These are phyloP conservation scores for Stigmatopora argus DNA, from an alignment of 2,113 vertebrate genomes.

Conservation along the genomic window DNA sequence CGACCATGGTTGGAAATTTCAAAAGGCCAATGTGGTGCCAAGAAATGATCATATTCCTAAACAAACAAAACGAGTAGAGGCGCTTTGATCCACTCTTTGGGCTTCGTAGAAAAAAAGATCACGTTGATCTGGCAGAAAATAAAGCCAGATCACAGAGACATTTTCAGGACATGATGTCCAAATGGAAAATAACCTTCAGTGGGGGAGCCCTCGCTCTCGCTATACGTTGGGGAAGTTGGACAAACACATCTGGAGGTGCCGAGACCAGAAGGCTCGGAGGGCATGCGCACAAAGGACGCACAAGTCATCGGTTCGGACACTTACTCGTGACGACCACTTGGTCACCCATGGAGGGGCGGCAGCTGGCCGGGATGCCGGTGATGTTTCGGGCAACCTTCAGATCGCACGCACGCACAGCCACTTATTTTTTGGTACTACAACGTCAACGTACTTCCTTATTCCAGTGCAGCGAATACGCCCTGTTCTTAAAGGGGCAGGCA, in stretches of 20 bases:
- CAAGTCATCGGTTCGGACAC: background rate
- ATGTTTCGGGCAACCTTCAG: background rate
- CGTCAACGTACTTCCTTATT: slow-evolving; percentile 42
- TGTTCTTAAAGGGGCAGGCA: slow-evolving; percentile 14
- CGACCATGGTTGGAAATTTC: background rate
- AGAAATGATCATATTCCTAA: background rate
- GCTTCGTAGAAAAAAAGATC: background rate
- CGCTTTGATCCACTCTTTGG: background rate
- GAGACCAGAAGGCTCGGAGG: background rate
- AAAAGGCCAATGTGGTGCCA: background rate
- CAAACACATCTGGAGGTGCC: no score
- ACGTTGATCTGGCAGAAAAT: no score
- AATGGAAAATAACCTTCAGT: no score
- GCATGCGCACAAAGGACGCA: background rate
- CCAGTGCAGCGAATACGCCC: slow-evolving; percentile 35
- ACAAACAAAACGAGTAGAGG: background rate
- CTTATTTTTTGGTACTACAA: background rate
- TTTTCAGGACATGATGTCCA: no score
- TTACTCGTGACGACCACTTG: slow-evolving; percentile 1
- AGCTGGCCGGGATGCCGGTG: background rate
- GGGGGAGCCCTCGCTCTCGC: no score
- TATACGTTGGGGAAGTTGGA: no score
- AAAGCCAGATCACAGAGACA: no score
- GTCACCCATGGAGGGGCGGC: slow-evolving; percentile 31
- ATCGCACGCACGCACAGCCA: background rate